Evolutionary conservation across 1,140 invertebrate genomes (phyloP).

Genomic region (Gerris buenoi): DNA sequence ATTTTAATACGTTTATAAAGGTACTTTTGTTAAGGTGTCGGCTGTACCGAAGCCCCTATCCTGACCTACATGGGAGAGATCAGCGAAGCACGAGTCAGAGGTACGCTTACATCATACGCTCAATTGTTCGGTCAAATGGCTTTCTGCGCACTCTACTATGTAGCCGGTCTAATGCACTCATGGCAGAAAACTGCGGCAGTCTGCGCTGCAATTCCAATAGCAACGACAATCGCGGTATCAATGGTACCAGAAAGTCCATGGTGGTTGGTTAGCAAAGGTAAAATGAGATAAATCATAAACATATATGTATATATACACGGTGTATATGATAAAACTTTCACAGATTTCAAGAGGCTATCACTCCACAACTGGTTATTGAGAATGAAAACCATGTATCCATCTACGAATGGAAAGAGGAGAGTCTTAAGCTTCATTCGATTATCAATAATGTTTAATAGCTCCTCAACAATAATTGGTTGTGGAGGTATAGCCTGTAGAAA

Average conservation of each 20-base stretch:
- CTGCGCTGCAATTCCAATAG: slow-evolving; percentile 12
- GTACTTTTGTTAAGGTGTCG: slow-evolving; percentile 26
- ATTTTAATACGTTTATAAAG: no score
- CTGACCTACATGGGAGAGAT: slow-evolving; percentile 38
- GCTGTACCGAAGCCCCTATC: slow-evolving; percentile 36
- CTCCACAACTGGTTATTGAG: no score
- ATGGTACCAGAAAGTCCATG: slow-evolving; percentile 26
- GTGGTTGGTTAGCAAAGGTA: slow-evolving; percentile 10
- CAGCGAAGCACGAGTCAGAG: slow-evolving; percentile 26
- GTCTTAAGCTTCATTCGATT: no score
- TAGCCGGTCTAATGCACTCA: slow-evolving; percentile 8
- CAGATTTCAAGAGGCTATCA: no score
- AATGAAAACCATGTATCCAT: no score
- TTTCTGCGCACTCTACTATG: slow-evolving; percentile 14
- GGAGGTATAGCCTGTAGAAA: no score
- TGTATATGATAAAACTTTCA: no score
- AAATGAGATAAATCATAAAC: no score
- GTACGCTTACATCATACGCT: slow-evolving; percentile 17
- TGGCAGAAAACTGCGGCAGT: slow-evolving; percentile 15
- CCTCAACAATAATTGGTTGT: no score
- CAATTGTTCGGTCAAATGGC: slow-evolving; percentile 15
- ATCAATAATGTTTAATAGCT: no score
- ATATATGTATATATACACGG: no score
- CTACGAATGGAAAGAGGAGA: no score
- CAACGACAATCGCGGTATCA: slow-evolving; percentile 12